Evolutionary conservation across 2,113 vertebrate genomes (phyloP).

Genomic region (Merops nubicus): DNA sequence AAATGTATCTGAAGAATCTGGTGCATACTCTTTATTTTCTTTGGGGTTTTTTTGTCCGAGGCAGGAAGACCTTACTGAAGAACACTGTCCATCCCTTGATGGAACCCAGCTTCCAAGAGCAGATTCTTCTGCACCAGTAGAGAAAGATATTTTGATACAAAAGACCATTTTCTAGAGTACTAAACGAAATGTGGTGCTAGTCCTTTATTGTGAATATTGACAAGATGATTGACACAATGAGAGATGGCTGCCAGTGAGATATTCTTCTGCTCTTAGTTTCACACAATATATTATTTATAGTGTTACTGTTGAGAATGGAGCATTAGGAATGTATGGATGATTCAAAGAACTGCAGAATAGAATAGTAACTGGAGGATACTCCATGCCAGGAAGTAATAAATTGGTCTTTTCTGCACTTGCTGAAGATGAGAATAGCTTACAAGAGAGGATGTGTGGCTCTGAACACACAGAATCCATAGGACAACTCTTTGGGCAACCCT

Average conservation of each 20-base stretch:
- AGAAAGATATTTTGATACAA: slow-evolving; percentile 77
- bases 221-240: neutral
- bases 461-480: too few species aligned
- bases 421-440: neutral
- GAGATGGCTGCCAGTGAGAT: neutral
- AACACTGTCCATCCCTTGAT: neutral
- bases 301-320: neutral
- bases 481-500: neutral
- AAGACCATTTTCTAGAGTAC: neutral
- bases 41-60: slow-evolving; percentile 23
- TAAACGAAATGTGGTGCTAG: neutral
- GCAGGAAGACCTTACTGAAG: slow-evolving; percentile 64
- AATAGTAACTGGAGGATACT: neutral
- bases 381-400: neutral
- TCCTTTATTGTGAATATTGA: neutral
- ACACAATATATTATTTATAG: neutral
- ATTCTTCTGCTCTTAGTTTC: neutral
- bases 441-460: neutral
- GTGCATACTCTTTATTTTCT: neutral
- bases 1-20: neutral
- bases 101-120: slow-evolving; percentile 8
- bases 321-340: neutral
- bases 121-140: slow-evolving; percentile 31
- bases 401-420: neutral
- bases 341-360: neutral